Evolutionary conservation across 2,888 invertebrate species (phyloP), one percentile per base, ranked within the genome.

Genomic region (Latheticus oryzae): DNA sequence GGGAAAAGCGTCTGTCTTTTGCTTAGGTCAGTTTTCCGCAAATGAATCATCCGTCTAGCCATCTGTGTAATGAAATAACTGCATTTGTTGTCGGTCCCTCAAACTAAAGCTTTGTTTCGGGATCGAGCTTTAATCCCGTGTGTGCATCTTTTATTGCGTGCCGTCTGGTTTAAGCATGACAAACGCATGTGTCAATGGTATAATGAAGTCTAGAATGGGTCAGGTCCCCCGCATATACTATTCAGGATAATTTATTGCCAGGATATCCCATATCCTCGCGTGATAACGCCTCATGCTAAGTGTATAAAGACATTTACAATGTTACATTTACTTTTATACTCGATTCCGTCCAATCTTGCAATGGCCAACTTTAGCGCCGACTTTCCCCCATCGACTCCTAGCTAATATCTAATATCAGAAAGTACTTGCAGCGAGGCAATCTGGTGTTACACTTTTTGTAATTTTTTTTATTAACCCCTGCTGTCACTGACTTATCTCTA

Each of bases 241-340:
- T 60, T 58, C 71, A 68, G 71, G 68, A 71, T 75, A 74, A 76
- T 76, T 75, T 76, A 76, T 76, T 70, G 68, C 69, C 72, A 73
- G 74, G 74, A 74, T 74, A 74, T 74, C 73, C 72, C 70, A 69
- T 73, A 74, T 75, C 72, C 73, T 76, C 63, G 75, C 76, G 75
- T 75, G 76, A 74, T 75, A 73, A 68, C 73, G 71, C 67, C 69
- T 67, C 63, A 69, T 67, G 67, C 64, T 57, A 61, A 53, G 60
- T 63, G 59, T 61, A 60, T n/a, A n/a, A n/a, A n/a, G n/a, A n/a
- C n/a, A n/a, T n/a, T n/a, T n/a, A n/a, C n/a, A n/a, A n/a, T n/a
- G n/a, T n/a, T n/a, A n/a, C n/a, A n/a, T n/a, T n/a, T n/a, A n/a
- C n/a, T n/a, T n/a, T n/a, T n/a, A n/a, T n/a, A n/a, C n/a, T n/a